Evolutionary conservation across 2,888 invertebrate genomes (phyloP).

Genomic region (Eudiplozoon nipponicum): DNA sequence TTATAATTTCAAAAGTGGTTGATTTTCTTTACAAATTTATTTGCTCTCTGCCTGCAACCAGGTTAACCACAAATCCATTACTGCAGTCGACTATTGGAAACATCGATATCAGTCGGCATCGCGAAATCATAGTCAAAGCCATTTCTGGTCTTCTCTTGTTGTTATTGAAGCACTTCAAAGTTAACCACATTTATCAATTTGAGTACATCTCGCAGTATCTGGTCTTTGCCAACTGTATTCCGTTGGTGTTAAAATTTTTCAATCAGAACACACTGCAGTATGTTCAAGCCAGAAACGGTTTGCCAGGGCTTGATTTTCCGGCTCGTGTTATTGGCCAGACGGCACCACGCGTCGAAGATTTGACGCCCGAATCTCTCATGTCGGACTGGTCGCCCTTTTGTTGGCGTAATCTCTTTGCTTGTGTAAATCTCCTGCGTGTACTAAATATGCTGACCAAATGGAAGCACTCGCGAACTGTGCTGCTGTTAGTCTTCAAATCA

Average conservation of each 20-base stretch:
- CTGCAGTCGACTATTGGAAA: conserved; percentile 73
- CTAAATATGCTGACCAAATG: conserved; percentile 92
- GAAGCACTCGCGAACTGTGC: conserved; percentile 59
- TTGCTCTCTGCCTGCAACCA: too few species aligned
- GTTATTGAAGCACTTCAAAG: conserved; percentile 71
- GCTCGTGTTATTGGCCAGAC: conserved; percentile 74
- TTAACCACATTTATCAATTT: conserved; percentile 71
- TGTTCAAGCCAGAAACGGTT: conserved; percentile 62
- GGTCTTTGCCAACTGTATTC: conserved; percentile 93
- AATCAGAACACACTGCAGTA: conserved; percentile 83
- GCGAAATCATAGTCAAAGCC: conserved; percentile 86
- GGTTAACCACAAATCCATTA: too few species aligned
- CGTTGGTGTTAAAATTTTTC: conserved; percentile 78
- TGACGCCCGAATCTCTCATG: conserved; percentile 50
- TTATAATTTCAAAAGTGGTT: too few species aligned
- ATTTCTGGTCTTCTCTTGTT: conserved; percentile 38
- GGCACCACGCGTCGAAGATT: too few species aligned
- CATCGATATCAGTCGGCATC: conserved; percentile 83
- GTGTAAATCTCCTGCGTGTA: conserved; percentile 70
- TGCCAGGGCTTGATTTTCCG: conserved; percentile 69
- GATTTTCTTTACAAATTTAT: too few species aligned
- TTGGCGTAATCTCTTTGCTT: conserved; percentile 89
- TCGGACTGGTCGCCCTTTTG: conserved; percentile 39
- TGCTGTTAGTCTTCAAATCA: conserved; percentile 95
- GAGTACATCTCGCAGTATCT: conserved; percentile 94